Evolutionary conservation across 23 tunicate species (phyloP).

Genomic region (Pegea sp.): DNA sequence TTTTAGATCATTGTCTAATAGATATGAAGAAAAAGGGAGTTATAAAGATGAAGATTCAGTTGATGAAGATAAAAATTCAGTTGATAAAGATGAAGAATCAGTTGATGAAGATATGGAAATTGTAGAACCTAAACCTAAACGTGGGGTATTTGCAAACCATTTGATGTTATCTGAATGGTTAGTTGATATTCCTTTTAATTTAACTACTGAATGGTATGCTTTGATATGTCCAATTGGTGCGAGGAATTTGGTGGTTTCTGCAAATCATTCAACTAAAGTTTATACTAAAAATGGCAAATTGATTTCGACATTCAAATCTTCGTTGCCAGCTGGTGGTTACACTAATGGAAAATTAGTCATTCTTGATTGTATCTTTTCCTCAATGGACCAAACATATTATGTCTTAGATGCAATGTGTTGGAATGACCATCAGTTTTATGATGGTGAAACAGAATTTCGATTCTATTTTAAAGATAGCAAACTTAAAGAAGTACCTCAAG

Average conservation of each 20-base stretch:
- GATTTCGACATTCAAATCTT: slow-evolving; percentile 36
- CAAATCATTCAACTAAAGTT: slow-evolving; percentile 31
- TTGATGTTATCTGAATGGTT: slow-evolving; percentile 95
- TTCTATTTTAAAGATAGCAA: slow-evolving; percentile 54
- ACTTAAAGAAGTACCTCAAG: slow-evolving; percentile 30
- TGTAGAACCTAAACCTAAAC: slow-evolving; percentile 15
- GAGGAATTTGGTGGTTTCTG: slow-evolving; percentile 63
- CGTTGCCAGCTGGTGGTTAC: slow-evolving; percentile 74
- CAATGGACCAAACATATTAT: slow-evolving; percentile 35
- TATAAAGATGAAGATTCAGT: slow-evolving; percentile 30
- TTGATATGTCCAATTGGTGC: slow-evolving; percentile 57
- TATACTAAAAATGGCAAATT: slow-evolving; percentile 69
- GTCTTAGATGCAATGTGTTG: slow-evolving; percentile 75
- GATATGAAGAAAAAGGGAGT: no score
- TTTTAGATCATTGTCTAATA: no score
- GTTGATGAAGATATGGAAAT: slow-evolving; percentile 20
- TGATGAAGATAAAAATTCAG: slow-evolving; percentile 4
- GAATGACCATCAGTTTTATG: slow-evolving; percentile 64
- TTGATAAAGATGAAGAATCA: background rate
- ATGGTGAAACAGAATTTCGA: slow-evolving; percentile 86
- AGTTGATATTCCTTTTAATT: slow-evolving; percentile 70
- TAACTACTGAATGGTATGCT: slow-evolving; percentile 51
- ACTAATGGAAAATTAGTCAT: no score
- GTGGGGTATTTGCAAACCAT: slow-evolving; percentile 59
- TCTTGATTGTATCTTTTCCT: slow-evolving; percentile 38